Evolutionary conservation across 2,888 invertebrate species (phyloP), one percentile per base, ranked within the genome.

Genomic region (Bedellia somnulentella): DNA sequence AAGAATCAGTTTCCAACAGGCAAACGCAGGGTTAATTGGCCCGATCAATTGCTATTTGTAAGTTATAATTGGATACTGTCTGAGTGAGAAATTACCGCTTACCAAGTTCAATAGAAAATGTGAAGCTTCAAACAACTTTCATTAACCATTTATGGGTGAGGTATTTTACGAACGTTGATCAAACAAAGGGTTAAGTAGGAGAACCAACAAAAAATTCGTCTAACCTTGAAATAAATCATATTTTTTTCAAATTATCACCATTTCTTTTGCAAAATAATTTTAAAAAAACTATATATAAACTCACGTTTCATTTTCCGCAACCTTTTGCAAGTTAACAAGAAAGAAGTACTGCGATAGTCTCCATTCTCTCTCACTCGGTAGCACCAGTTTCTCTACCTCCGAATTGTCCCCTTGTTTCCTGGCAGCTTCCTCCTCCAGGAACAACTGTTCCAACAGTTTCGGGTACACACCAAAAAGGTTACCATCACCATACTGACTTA

Each of bases 301-400:
- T 18, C 9, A 18, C 18, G 18, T 9, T 18, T 5, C 9, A 6
- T 18, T 3, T 10, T 18, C 57, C 42, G 57, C 41, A 37, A 61
- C 55, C 44, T 85, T 78, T 52, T 87, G 87, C 49, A 81, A 63
- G 25, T 80, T 81, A 10, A 87, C 83, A 37, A 87, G 62, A 35
- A 73, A 67, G 49, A 83, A 85, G 49, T 87, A 87, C 48, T 85
- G 82, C 39, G 80, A 80, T 23, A 82, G 73, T 34, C 84, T 67
- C 81, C 84, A 87, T 18, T 80, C 80, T 40, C 77, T 80, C 45
- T 87, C 84, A 44, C 87, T 87, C 6, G 87, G 86, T 22, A 87
- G 62, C 21, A 83, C 71, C 34, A 86, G 66, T 24, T 75, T 73
- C 37, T 81, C 80, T 8, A 75, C 60, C 37, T 78, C 78, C 17